phyloP scores from a whole-genome alignment of 2,888 invertebrate genomes.

The Abrostola tripartita region DNA sequence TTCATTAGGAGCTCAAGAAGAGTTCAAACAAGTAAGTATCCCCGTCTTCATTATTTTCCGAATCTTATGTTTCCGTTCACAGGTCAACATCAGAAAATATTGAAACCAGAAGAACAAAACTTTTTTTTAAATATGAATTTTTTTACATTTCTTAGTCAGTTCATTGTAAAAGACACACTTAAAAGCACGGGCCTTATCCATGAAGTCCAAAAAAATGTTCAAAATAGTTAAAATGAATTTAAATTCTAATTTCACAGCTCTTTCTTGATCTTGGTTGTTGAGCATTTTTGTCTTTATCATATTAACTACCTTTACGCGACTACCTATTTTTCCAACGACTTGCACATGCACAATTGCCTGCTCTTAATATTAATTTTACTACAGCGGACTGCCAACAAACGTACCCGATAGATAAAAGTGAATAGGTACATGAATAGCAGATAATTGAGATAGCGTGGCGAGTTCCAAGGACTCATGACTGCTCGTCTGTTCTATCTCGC shows the following conservation, averaged over 20 bases:
- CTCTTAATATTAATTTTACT: constrained; percentile 49
- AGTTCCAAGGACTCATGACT: constrained; percentile 44
- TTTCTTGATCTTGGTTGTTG: constrained; percentile 10
- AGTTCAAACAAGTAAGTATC: constrained; percentile 86
- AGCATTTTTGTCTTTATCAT: constrained; percentile 38
- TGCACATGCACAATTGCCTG: constrained; percentile 39
- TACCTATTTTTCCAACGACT: constrained; percentile 14
- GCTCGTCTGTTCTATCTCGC: constrained; percentile 34
- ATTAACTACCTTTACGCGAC: constrained; percentile 20
- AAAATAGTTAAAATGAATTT: constrained; percentile 17
- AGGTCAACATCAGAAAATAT: constrained; percentile 29
- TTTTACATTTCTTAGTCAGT: background rate
- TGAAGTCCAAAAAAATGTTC: constrained; percentile 8
- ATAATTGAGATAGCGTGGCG: constrained; percentile 43
- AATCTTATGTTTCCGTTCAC: constrained; percentile 72
- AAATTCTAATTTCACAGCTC: constrained; percentile 14
- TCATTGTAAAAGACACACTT: background rate
- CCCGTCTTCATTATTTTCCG: constrained; percentile 59
- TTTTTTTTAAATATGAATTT: constrained; percentile 5
- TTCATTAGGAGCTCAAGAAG: constrained; percentile 85
- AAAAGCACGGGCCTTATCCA: background rate
- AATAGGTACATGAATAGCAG: constrained; percentile 24
- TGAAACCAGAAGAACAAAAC: constrained; percentile 29
- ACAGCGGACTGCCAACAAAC: constrained; percentile 13
- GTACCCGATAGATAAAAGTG: constrained; percentile 32